Evolutionary conservation across 1,140 invertebrate genomes (phyloP).

Genomic region (Branchinecta lindahli): DNA sequence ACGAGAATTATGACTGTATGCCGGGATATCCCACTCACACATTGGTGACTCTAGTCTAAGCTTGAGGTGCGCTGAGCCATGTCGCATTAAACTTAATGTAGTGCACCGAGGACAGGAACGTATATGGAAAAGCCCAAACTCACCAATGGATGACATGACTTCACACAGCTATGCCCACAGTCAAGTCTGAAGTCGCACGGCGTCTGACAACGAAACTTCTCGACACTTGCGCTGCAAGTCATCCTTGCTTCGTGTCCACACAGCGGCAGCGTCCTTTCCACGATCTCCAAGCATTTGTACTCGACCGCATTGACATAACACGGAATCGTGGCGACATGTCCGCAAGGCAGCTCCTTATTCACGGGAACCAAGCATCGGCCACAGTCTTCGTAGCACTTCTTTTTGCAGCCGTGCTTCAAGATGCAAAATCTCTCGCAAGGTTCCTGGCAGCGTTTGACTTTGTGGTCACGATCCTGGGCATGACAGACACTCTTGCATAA

Average conservation of each 20-base stretch:
- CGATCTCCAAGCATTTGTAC: slow-evolving; percentile 16
- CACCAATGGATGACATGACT: slow-evolving; percentile 16
- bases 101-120: background rate
- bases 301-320: slow-evolving; percentile 14
- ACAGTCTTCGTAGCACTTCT: slow-evolving; percentile 34
- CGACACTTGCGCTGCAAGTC: slow-evolving; percentile 17
- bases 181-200: slow-evolving; percentile 18
- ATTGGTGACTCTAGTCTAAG: too few species aligned
- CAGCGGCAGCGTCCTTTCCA: slow-evolving; percentile 14
- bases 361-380: slow-evolving; percentile 32
- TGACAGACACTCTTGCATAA: slow-evolving; percentile 34
- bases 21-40: too few species aligned
- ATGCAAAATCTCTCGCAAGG: slow-evolving; percentile 32
- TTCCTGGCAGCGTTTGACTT: slow-evolving; percentile 12
- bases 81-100: too few species aligned
- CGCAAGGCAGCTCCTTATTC: slow-evolving; percentile 32
- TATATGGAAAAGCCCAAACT: background rate
- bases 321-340: slow-evolving; percentile 27
- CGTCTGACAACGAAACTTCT: slow-evolving; percentile 7
- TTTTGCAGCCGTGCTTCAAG: slow-evolving; percentile 33
- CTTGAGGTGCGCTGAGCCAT: too few species aligned
- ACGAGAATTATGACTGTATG: too few species aligned
- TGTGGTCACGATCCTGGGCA: slow-evolving; percentile 37
- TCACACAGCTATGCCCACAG: slow-evolving; percentile 20
- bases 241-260: slow-evolving; percentile 18